These are phyloP conservation scores for Nemoura dubitans DNA, from an alignment of 2,888 invertebrate genomes.

Conservation along the genomic window DNA sequence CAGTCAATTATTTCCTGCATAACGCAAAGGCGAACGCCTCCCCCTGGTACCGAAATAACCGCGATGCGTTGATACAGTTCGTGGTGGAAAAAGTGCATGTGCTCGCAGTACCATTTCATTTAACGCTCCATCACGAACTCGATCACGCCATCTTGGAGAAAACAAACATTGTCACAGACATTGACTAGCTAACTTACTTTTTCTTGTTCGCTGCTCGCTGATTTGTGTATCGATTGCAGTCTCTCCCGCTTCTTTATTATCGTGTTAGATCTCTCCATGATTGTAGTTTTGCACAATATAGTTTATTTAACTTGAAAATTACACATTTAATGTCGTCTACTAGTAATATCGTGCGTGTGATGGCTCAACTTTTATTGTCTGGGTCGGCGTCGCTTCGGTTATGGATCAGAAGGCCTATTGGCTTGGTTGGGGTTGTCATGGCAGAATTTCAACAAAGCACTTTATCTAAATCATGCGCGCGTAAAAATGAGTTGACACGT, in stretches of 20 bases:
- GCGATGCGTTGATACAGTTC: background rate
- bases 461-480: background rate
- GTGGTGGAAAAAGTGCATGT: background rate
- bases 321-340: background rate
- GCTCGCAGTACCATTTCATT: background rate
- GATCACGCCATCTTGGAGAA: background rate
- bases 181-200: conserved; percentile 1
- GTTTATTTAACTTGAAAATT: background rate
- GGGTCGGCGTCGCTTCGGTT: background rate
- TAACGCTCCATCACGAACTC: background rate
- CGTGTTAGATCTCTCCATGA: background rate
- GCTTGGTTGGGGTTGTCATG: background rate
- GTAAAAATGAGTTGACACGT: background rate
- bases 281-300: background rate
- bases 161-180: background rate
- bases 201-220: conserved; percentile 28
- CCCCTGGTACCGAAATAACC: background rate
- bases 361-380: background rate
- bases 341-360: background rate
- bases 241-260: conserved; percentile 18
- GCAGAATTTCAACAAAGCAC: background rate
- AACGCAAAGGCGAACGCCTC: background rate
- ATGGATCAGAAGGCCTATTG: background rate
- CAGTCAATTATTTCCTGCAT: background rate
- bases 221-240: conserved; percentile 19